These are phyloP conservation scores for Actenoides lindsayi DNA, from an alignment of 2,113 vertebrate genomes.

Conservation along the genomic window DNA sequence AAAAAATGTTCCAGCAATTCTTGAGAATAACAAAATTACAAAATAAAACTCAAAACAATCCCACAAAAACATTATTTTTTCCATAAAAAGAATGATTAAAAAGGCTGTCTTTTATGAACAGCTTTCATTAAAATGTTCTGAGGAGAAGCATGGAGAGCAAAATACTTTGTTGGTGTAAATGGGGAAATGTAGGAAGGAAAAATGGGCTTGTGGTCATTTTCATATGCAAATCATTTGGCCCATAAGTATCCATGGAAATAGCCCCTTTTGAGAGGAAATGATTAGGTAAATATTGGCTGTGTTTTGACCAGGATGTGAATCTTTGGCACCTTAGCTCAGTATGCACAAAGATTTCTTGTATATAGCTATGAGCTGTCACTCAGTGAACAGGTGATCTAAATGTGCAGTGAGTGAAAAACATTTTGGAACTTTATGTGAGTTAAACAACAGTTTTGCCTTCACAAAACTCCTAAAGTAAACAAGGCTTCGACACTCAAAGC, in stretches of 20 bases:
- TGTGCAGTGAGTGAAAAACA: background rate
- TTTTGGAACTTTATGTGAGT: background rate
- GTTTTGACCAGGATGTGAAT: background rate
- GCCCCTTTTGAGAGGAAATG: background rate
- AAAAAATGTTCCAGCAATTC: constrained; percentile 16
- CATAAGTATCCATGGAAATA: background rate
- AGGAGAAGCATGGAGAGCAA: background rate
- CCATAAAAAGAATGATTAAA: background rate
- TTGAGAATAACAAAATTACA: background rate
- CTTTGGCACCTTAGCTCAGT: background rate
- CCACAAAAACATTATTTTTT: background rate
- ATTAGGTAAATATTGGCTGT: background rate
- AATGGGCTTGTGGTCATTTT: background rate
- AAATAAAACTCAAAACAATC: constrained; percentile 7
- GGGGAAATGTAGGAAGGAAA: background rate
- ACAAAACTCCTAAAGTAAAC: background rate
- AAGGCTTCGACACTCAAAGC: background rate
- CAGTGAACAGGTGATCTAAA: background rate
- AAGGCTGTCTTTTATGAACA: background rate
- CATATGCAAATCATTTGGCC: background rate
- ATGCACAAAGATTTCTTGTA: background rate
- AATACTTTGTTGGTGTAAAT: background rate
- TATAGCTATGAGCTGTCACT: background rate
- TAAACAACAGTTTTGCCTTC: background rate
- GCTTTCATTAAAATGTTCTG: background rate